phyloP scores from a whole-genome alignment of 1,140 invertebrate genomes.

The Drosophila simulans region DNA sequence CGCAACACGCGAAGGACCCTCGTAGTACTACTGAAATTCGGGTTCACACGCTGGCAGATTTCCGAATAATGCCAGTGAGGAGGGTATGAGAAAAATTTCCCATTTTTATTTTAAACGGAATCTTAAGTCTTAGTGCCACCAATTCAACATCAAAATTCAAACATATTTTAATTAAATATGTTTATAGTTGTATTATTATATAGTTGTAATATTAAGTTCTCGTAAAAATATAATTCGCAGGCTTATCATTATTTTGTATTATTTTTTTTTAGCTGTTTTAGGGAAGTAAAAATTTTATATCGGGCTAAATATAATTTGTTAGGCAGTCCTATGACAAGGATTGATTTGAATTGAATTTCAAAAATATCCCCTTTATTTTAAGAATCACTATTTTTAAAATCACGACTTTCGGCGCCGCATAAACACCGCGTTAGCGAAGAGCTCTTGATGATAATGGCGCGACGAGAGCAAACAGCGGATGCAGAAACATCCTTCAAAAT shows the following conservation, averaged over 20 bases:
- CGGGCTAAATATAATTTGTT: no score
- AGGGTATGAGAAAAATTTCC: slow-evolving; percentile 7
- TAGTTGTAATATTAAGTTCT: no score
- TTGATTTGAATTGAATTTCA: no score
- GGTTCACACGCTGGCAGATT: slow-evolving; percentile 15
- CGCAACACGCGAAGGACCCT: slow-evolving; percentile 31
- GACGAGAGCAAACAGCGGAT: slow-evolving; percentile 42
- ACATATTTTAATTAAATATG: no score
- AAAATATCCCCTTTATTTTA: no score
- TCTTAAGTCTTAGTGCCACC: background rate
- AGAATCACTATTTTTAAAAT: background rate
- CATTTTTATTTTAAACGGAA: background rate
- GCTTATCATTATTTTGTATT: no score
- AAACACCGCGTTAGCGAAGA: slow-evolving; percentile 11
- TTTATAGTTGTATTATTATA: no score
- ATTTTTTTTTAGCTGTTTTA: no score
- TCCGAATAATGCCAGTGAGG: background rate
- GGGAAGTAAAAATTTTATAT: no score
- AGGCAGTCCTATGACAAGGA: no score
- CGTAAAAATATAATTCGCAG: no score
- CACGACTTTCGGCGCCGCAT: slow-evolving; percentile 7
- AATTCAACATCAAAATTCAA: no score
- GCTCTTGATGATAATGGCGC: slow-evolving; percentile 36
- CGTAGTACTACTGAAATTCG: background rate
- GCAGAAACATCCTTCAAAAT: slow-evolving; percentile 51